Base-by-base conservation (phyloP, 2,113 vertebrate genomes). In the Procavia capensis region DNA sequence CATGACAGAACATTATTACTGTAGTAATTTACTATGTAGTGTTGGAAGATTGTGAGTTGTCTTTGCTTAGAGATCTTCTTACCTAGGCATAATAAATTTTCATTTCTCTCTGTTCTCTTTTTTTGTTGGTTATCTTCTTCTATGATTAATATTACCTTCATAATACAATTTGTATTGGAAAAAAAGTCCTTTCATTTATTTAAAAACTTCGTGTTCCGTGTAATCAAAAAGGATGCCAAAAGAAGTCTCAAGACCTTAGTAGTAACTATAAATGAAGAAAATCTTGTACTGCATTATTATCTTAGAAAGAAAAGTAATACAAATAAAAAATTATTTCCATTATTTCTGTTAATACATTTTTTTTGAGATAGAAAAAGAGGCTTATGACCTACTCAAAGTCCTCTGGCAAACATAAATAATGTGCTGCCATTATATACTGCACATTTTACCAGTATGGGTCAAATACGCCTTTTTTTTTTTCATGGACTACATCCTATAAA, bases 141-240 rank as follows among this genome's bases (percentile, higher is more conserved):
- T 96, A 43, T 94, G 92, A 93, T 97, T 98, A 92, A 88, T 97
- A 95, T 96, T 63, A 66, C 47, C 61, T 97, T 22, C 19, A 93
- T 74, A 96, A 93, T 96, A 83, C 79, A 84, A 87, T 94, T 94
- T 96, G 24, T 93, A 94, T 64, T 93, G 66, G 45, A 95, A 90
- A 98, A 95, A 75, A 90, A 95, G 89, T 6, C 24, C 39, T 91
- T 89, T 91, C n/a, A 68, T 5, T 61, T 61, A 27, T 85, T 70
- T 81, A 5, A 0, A 45, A 64, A 34, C 63, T 36, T 61, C 27
- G 66, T 74, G 25, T 9, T n/a, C n/a, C 5, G 3, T 79, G 1
- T 74, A 54, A 94, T 79, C 0, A 36, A 91, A 93, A 96, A 82
- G 6, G 50, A 87, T 86, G 29, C 20, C 76, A 91, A 92, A 90